A percentile compares a stretch with the other conserved stretches of the same genome.
phyloP scores from a whole-genome alignment of 2,888 invertebrate genomes.

The Glaucopsyche alexis region DNA sequence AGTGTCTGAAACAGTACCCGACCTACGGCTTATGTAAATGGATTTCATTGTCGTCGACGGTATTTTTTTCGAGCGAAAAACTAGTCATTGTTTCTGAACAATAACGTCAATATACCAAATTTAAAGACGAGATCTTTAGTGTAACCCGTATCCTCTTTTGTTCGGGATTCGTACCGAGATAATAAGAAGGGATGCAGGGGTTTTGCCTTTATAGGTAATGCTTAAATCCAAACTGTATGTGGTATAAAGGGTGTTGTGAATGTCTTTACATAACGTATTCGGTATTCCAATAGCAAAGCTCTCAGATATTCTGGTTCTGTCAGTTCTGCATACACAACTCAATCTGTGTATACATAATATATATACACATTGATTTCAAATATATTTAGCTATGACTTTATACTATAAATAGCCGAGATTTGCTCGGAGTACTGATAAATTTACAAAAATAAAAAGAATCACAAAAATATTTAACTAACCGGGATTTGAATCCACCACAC shows the following conservation, averaged over 20 bases:
- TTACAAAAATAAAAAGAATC: too few species aligned
- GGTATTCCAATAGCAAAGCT: background rate
- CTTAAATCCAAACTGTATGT: constrained; percentile 8
- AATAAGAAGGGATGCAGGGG: constrained; percentile 9
- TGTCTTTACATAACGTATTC: constrained; percentile 6
- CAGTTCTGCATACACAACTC: background rate
- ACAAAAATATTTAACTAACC: too few species aligned
- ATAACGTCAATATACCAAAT: constrained; percentile 3
- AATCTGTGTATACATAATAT: background rate
- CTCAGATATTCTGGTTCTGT: background rate
- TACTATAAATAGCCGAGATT: too few species aligned
- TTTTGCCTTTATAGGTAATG: constrained; percentile 1
- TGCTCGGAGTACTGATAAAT: too few species aligned
- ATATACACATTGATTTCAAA: too few species aligned
- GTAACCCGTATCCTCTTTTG: constrained; percentile 25
- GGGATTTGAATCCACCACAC: too few species aligned
- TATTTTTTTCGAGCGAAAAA: constrained; percentile 2
- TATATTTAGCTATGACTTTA: too few species aligned
- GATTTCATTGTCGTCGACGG: constrained; percentile 20
- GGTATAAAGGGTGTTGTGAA: constrained; percentile 15
- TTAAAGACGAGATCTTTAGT: constrained; percentile 23
- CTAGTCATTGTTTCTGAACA: constrained; percentile 26
- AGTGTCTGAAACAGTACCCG: constrained; percentile 22
- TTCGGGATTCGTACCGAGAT: background rate
- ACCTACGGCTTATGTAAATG: constrained; percentile 29